Evolutionary conservation across 2,113 vertebrate genomes (phyloP), one percentile per base, ranked within the genome.

Genomic region (Syngnathus typhle): DNA sequence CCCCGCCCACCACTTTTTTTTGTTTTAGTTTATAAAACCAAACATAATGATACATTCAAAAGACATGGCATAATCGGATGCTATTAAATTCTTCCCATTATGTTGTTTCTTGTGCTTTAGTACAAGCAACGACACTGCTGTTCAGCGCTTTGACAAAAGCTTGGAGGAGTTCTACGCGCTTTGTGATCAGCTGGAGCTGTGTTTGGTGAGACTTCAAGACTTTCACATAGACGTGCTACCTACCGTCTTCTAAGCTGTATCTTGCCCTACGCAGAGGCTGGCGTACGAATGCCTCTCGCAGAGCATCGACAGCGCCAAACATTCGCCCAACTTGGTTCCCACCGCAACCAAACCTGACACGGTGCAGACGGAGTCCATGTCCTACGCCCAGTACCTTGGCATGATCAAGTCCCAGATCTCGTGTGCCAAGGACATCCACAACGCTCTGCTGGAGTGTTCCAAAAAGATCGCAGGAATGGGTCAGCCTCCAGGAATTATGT

Each of bases 391-490:
- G 80, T 97, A 97, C 88, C 93, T 97, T 66, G 91, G 93, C 15
- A 95, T 97, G 93, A 97, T 97, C 88, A 97, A 97, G 81, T 93
- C 95, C 70, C 95, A 97, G 88, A 96, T 97, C 61, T 90, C 95
- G 38, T 96, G 95, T 36, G 94, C 95, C 79, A 96, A 96, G 85
- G 95, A 97, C 79, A 97, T 97, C 82, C 95, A 96, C 80, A 97
- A 94, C 0, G 94, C 94, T 66, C 84, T 97, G 63, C 90, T 97
- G 75, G 95, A 97, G 76, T 96, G 95, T 68, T 94, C 95, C 51
- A 96, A 96, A 89, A 95, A 96, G 88, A 95, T 97, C 8, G 93
- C 93, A 1, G 93, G 94, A 71, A 96, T 95, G 80, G 91, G 84
- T 18, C 93, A 92, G n/a, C 82, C 88, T 49, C 92, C 92, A 59